These are phyloP conservation scores for Hafferia zeledoni DNA, from an alignment of 2,797 vertebrate species.

Conservation along the genomic window DNA sequence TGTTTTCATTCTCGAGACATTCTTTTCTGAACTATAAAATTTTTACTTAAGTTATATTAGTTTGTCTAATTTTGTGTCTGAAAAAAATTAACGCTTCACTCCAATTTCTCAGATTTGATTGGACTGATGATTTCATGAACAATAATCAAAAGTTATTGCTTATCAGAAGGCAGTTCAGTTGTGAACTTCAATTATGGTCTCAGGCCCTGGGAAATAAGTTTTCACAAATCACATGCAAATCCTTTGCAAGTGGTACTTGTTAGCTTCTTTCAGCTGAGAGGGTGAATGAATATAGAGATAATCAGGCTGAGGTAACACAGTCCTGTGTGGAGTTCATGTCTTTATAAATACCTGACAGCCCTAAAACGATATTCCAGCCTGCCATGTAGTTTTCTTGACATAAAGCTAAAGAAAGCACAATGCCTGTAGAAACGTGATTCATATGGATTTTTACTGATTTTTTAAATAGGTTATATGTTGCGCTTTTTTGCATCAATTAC, in stretches of 20 bases:
- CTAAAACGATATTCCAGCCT: not conserved
- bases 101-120: not conserved
- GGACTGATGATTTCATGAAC: not conserved
- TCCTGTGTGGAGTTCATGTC: not conserved
- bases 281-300: not conserved
- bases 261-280: not conserved
- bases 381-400: not conserved
- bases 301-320: not conserved
- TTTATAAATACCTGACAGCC: not conserved
- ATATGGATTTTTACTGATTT: not conserved
- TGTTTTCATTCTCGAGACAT: not conserved
- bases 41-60: not conserved
- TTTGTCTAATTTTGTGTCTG: not conserved
- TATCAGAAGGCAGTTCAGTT: not conserved
- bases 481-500: conserved; percentile 14
- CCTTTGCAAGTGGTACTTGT: not conserved
- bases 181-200: not conserved
- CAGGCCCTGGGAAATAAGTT: not conserved
- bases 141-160: not conserved
- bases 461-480: conserved; percentile 14
- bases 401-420: not conserved
- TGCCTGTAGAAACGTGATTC: not conserved
- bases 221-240: conserved; percentile 5
- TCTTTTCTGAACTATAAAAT: not conserved
- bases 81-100: not conserved